phyloP scores from a whole-genome alignment of 1,140 invertebrate genomes.

The Tetranychus cinnabarinus region DNA sequence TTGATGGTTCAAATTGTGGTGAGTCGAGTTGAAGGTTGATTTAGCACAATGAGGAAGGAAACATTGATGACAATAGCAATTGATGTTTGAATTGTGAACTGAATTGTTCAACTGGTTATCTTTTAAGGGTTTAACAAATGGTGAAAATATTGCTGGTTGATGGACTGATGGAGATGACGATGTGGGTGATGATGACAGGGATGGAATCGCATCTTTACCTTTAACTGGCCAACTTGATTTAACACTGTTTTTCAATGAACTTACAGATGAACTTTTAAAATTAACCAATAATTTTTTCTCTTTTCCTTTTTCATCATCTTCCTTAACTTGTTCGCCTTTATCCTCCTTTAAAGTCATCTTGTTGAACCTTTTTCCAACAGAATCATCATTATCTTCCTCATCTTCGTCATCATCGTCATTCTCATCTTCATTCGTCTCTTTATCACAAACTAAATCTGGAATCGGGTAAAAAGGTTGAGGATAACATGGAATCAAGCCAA shows the following conservation, averaged over 20 bases:
- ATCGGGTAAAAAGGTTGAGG: background rate
- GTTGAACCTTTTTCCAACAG: background rate
- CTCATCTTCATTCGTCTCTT: background rate
- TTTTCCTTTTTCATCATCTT: background rate
- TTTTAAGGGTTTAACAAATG: background rate
- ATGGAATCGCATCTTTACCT: too few relatives aligned
- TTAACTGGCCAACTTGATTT: too few relatives aligned
- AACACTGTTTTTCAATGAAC: too few relatives aligned
- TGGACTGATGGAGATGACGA: too few relatives aligned
- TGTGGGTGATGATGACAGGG: too few relatives aligned
- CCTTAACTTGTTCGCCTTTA: background rate
- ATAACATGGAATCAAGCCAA: too few relatives aligned
- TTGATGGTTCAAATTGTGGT: too few relatives aligned
- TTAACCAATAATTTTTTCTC: too few relatives aligned
- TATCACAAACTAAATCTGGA: background rate
- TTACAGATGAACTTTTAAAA: too few relatives aligned
- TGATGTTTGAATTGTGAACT: constrained; percentile 39
- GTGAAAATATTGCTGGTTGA: too few relatives aligned
- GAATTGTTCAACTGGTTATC: background rate
- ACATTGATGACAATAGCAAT: constrained; percentile 46
- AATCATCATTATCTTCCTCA: background rate
- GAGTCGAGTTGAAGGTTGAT: too few relatives aligned
- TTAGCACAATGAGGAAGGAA: constrained; percentile 32
- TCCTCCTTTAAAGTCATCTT: background rate
- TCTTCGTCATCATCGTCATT: background rate